Evolutionary conservation across 2,113 vertebrate species (phyloP).

Genomic region (Aspiorhynchus laticeps): DNA sequence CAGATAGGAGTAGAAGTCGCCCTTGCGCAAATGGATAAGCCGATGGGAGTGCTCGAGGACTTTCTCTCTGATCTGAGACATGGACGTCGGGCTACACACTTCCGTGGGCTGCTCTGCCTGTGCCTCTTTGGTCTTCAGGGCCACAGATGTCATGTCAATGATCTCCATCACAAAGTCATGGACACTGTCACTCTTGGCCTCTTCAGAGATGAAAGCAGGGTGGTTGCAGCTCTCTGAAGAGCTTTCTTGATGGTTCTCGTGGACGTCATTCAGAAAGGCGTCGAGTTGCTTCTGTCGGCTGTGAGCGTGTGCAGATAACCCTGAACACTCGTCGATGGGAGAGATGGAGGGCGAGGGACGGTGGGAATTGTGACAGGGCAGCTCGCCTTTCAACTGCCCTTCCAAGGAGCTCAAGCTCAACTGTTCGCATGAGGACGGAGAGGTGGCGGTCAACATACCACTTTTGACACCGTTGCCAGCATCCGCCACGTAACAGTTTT

Average conservation of each 20-base stretch:
- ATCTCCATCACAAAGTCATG: conserved; percentile 95
- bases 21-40: conserved; percentile 87
- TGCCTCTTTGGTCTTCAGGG: conserved; percentile 86
- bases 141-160: conserved; percentile 90
- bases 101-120: conserved; percentile 76
- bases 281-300: conserved; percentile 71
- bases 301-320: conserved; percentile 60
- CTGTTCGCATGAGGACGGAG: conserved; percentile 55
- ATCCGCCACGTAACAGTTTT: conserved; percentile 68
- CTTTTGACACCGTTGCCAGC: conserved; percentile 65
- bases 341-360: conserved; percentile 61
- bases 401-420: conserved; percentile 64
- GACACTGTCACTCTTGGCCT: conserved; percentile 78
- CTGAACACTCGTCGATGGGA: conserved; percentile 60
- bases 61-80: conserved; percentile 91
- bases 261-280: conserved; percentile 69
- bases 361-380: conserved; percentile 73
- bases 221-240: conserved; percentile 75
- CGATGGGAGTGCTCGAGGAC: conserved; percentile 93
- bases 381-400: conserved; percentile 75
- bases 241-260: conserved; percentile 63
- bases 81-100: conserved; percentile 74
- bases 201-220: conserved; percentile 69
- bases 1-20: conserved; percentile 97
- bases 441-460: conserved; percentile 60